Evolutionary conservation across 2,888 invertebrate species (phyloP), one percentile per base, ranked within the genome.

Genomic region (Cyaniris semiargus): DNA sequence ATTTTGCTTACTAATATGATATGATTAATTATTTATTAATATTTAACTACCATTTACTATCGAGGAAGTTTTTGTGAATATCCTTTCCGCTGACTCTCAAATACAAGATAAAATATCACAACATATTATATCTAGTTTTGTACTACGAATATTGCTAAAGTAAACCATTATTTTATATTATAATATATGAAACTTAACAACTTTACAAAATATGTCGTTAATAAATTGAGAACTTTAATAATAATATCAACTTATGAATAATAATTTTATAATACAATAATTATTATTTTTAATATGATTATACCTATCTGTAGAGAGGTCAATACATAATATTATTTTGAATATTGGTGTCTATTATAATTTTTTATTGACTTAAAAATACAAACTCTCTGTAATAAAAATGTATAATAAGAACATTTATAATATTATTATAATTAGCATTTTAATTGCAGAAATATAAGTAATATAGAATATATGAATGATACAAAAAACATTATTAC

Each of bases 1-100:
- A 15, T 66, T 66, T 15, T 4, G 66, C 66, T 31, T 27, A 66
- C 66, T 66, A 5, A 66, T 66, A 66, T 66, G 66, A 27, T 66
- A 27, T 66, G 15, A 66, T 53, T 53, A 53, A 53, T 48, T 18
- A 53, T 53, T 66, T 27, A 66, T 66, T 3, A 66, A 31, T 27
- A 31, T 66, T 27, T 66, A 66, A 13, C 60, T 66, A 66, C 27
- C 53, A 53, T 53, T 18, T 6, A 31, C 15, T 31, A 66, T 66
- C 66, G 18, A 31, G 66, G 66, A 66, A 66, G 66, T 66, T 66
- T 31, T 31, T 27, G 66, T 66, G 60, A 66, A 66, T 66, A 15
- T 66, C 66, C 27, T 66, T 66, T 66, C 66, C 66, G 66, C 66
- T 66, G 66, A 66, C 66, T 66, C 66, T 66, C 66, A 66, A 66